Evolutionary conservation across 1,140 invertebrate genomes (phyloP).

Genomic region (Cataglyphis hispanica): DNA sequence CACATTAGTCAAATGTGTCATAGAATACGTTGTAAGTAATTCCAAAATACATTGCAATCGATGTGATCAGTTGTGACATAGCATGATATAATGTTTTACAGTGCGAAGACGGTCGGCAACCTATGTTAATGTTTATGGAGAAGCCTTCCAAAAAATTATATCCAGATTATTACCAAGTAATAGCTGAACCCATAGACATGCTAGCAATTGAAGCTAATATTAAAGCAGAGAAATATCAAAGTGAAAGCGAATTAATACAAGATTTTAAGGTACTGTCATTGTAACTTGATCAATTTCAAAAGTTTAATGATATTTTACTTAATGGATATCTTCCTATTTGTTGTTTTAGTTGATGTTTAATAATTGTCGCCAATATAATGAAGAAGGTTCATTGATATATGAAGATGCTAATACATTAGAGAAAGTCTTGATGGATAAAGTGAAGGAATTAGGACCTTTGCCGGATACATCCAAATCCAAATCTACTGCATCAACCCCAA

Average conservation of each 20-base stretch:
- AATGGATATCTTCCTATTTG: slow-evolving; percentile 68
- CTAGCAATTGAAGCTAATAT: slow-evolving; percentile 97
- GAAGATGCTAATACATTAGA: slow-evolving; percentile 97
- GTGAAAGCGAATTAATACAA: slow-evolving; percentile 89
- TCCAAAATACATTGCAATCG: slow-evolving; percentile 59
- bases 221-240: slow-evolving; percentile 90
- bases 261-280: slow-evolving; percentile 89
- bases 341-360: slow-evolving; percentile 95
- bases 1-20: slow-evolving; percentile 91
- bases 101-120: slow-evolving; percentile 93
- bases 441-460: slow-evolving; percentile 91
- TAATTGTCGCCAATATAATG: slow-evolving; percentile 98
- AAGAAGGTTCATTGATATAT: slow-evolving; percentile 97
- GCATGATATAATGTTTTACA: slow-evolving; percentile 74
- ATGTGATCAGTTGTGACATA: slow-evolving; percentile 32
- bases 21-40: slow-evolving; percentile 91
- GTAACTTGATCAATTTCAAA: not conserved
- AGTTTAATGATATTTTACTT: not conserved
- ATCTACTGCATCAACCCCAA: slow-evolving; percentile 81
- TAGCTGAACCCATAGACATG: slow-evolving; percentile 98
- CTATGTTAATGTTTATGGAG: slow-evolving; percentile 97
- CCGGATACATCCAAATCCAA: slow-evolving; percentile 80
- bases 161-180: slow-evolving; percentile 98
- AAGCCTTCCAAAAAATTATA: slow-evolving; percentile 98
- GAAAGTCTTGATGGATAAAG: slow-evolving; percentile 93